These are phyloP conservation scores for Anhinga anhinga DNA, from an alignment of 2,113 vertebrate species.

Conservation along the genomic window DNA sequence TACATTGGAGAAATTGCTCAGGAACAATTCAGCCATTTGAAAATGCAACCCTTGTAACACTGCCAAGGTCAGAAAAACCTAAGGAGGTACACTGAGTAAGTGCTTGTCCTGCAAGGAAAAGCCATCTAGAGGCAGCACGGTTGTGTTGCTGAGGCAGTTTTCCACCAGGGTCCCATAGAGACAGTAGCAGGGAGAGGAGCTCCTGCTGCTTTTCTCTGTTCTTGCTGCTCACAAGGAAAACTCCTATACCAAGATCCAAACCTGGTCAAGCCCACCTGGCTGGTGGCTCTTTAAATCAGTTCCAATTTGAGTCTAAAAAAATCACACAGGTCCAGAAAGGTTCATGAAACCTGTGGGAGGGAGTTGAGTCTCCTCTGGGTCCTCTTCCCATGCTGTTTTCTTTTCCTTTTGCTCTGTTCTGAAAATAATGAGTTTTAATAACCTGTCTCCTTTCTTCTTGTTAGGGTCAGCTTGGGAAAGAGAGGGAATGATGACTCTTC, in stretches of 20 bases:
- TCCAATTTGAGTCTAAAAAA: not conserved
- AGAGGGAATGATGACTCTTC: not conserved
- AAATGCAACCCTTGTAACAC: not conserved
- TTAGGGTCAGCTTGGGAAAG: not conserved
- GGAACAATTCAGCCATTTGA: constrained; percentile 6
- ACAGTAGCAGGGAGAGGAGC: not conserved
- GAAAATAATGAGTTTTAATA: not conserved
- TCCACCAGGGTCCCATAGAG: not conserved
- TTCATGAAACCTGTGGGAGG: not conserved
- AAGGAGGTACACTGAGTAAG: not conserved
- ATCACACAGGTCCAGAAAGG: not conserved
- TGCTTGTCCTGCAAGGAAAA: not conserved
- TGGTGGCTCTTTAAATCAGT: not conserved
- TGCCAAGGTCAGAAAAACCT: constrained; percentile 21
- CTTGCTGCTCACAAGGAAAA: not conserved
- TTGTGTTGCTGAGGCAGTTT: not conserved
- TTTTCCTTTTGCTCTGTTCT: not conserved
- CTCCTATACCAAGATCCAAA: not conserved
- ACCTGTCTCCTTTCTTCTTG: not conserved
- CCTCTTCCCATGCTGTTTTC: not conserved
- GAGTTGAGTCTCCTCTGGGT: not conserved
- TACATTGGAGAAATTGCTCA: not conserved
- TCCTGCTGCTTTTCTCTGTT: not conserved
- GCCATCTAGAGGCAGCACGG: not conserved
- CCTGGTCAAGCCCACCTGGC: not conserved